Evolutionary conservation across 1,140 invertebrate genomes (phyloP), one percentile per base, ranked within the genome.

Genomic region (Meteorus sp.): DNA sequence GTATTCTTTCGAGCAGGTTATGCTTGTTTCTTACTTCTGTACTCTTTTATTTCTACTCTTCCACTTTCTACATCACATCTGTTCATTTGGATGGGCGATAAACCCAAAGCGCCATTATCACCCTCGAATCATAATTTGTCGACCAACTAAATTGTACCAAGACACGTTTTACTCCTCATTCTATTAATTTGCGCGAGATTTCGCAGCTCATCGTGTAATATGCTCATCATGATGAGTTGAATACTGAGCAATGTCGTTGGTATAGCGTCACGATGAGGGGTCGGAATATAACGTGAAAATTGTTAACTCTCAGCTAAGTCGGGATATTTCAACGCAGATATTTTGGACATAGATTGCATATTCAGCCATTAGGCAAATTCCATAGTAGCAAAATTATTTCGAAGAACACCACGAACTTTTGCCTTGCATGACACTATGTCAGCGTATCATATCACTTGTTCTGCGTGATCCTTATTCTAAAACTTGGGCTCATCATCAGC

Each of bases 301-400:
- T n/a, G n/a, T n/a, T n/a, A n/a, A n/a, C n/a, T n/a, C n/a, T n/a
- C n/a, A n/a, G n/a, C n/a, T n/a, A n/a, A n/a, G n/a, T n/a, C n/a
- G n/a, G n/a, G n/a, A n/a, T n/a, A n/a, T n/a, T n/a, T n/a, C n/a
- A n/a, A n/a, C 31, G 8, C 4, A 20, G 50, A 52, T 17, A 52
- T 52, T 52, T 52, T 52, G 50, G 50, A 52, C 50, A 52, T 48
- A 48, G 25, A 15, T 48, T 31, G 45, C 45, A 48, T 52, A 52
- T 19, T 52, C 50, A 52, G 50, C 50, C 50, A 29, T 31, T 52
- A 19, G 50, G 17, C n/a, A 31, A 52, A 52, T 52, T 52, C 22
- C 15, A 52, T 52, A 6, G 31, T n/a, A 5, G 5, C n/a, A n/a
- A 35, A 52, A 52, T 52, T 52, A 52, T 35, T 52, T 52, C 50